Base-by-base conservation (phyloP, 2,113 vertebrate genomes). In the Alaudala cheleensis region DNA sequence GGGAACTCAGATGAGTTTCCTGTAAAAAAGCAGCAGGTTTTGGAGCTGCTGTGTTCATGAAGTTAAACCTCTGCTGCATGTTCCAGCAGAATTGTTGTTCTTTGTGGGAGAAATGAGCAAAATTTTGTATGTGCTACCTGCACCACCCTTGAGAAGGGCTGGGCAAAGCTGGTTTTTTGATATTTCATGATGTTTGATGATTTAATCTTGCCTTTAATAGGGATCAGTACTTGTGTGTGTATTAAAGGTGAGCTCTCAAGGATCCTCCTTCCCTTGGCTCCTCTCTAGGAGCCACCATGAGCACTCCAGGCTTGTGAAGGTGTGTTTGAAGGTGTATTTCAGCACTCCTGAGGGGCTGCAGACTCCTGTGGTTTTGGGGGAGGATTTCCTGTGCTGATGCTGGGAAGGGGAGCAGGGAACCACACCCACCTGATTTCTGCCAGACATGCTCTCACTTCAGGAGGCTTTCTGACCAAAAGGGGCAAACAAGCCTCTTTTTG, bases 371-470 rank as follows among this genome's bases (percentile, higher is more conserved):
- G 5, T 61, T 34, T 44, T 1, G 0, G 42, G 69, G 28, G 49
- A 71, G 73, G 42, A 39, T n/a, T 54, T 34, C 13, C 39, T 47
- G 5, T 8, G 60, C 0, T 4, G 37, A 54, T 72, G 50, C 31
- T 33, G 81, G 64, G 37, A 37, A 40, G 0, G 0, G 65, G 29
- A 74, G 56, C 37, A 24, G 0, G 0, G 31, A 84, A 37, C 22
- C 33, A 28, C 47, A 28, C 1, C 1, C 0, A 0, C 56, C 34
- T 54, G 39, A 54, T 58, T 42, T 3, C 1, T 29, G 39, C 0
- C 5, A 83, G 33, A 58, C 6, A 3, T 0, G 16, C 23, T 60
- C 8, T 50, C 6, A 2, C n/a, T 37, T 49, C 64, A 73, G 77
- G 28, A 45, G 26, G 16, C 10, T 74, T 54, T 71, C 39, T 39